Evolutionary conservation across 1,140 invertebrate species (phyloP).

Genomic region (Caenorhabditis brenneri): DNA sequence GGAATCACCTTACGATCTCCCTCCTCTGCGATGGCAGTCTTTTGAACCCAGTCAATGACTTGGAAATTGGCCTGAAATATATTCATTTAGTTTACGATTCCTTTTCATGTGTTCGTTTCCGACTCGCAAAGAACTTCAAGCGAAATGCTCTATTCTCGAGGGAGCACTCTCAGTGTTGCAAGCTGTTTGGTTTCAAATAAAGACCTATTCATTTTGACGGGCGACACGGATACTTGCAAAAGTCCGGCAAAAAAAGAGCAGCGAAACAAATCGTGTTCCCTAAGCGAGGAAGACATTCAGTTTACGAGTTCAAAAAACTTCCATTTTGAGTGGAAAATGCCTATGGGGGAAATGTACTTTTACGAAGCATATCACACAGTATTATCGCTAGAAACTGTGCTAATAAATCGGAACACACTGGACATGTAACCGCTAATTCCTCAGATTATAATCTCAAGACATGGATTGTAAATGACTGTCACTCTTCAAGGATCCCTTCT

Average conservation of each 20-base stretch:
- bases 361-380: background rate
- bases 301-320: background rate
- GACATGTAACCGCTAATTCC: no score
- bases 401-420: no score
- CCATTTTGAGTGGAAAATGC: no score
- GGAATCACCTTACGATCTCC: conserved; percentile 55
- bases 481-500: no score
- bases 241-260: no score
- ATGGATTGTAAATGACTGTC: no score
- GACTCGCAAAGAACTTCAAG: no score
- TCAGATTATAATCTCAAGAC: no score
- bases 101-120: background rate
- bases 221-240: background rate
- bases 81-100: background rate
- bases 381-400: no score
- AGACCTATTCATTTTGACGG: background rate
- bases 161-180: background rate
- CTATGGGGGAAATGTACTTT: no score
- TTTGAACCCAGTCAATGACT: conserved; percentile 59
- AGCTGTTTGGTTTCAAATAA: background rate
- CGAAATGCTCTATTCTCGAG: no score
- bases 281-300: background rate
- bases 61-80: conserved; percentile 55
- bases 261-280: no score
- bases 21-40: conserved; percentile 58